These are phyloP conservation scores for Danio choprae DNA, from an alignment of 2,797 vertebrate genomes.

Conservation along the genomic window DNA sequence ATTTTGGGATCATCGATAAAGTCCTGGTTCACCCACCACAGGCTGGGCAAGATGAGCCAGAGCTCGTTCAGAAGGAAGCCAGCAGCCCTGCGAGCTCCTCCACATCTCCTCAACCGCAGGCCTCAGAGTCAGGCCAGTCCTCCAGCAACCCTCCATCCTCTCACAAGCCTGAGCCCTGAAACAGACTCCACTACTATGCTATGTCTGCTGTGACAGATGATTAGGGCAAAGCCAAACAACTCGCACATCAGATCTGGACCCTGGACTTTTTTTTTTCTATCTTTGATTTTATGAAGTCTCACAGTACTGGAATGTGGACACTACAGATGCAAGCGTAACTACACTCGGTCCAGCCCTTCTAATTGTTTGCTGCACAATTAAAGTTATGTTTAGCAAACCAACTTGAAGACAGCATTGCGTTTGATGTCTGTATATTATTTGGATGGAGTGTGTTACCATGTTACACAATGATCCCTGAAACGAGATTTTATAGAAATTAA, in stretches of 20 bases:
- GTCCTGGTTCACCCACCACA: constrained; percentile 92
- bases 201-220: not conserved
- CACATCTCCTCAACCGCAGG: constrained; percentile 56
- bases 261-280: constrained; percentile 32
- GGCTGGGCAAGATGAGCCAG: constrained; percentile 88
- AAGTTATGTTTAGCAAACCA: not conserved
- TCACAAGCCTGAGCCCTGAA: constrained; percentile 77
- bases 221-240: not conserved
- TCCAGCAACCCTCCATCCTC: constrained; percentile 71
- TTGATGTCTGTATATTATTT: constrained; percentile 1
- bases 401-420: not conserved
- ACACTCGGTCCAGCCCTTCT: not conserved
- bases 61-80: constrained; percentile 86
- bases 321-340: not conserved
- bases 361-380: constrained; percentile 2
- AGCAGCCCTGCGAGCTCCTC: constrained; percentile 57
- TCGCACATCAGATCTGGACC: not conserved
- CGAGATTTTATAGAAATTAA: constrained; percentile 1
- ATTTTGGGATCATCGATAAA: constrained; percentile 90
- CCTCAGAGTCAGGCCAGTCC: constrained; percentile 49
- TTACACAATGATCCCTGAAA: constrained; percentile 8
- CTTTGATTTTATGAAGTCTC: constrained; percentile 7
- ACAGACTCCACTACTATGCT: not conserved
- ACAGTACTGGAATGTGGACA: not conserved
- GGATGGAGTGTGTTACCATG: not conserved